Evolutionary conservation across 2,113 vertebrate genomes (phyloP).

Genomic region (Nematolebias whitei): DNA sequence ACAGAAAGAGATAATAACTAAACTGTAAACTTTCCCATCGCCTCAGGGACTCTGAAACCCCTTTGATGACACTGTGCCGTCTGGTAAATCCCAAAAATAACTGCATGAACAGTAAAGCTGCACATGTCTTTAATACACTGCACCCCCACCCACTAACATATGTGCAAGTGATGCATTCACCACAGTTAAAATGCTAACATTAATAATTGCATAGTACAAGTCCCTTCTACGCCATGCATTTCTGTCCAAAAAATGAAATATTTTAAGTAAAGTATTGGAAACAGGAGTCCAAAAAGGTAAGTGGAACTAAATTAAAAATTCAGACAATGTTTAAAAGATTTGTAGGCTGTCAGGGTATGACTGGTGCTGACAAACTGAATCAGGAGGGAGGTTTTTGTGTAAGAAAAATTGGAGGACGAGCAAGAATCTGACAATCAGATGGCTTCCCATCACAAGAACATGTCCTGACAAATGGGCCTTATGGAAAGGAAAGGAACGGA

Average conservation of each 20-base stretch:
- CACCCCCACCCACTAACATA: not conserved
- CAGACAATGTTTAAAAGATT: constrained; percentile 57
- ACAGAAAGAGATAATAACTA: not conserved
- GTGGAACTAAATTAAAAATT: constrained; percentile 32
- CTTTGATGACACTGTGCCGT: not conserved
- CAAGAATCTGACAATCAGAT: constrained; percentile 50
- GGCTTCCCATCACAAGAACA: constrained; percentile 50
- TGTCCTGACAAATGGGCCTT: constrained; percentile 63
- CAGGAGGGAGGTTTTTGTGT: constrained; percentile 31
- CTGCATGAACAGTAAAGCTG: not conserved
- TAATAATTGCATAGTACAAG: not conserved
- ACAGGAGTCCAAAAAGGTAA: constrained; percentile 16
- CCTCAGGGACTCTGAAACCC: not conserved
- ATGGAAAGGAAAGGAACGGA: constrained; percentile 42
- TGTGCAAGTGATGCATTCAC: constrained; percentile 25
- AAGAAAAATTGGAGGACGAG: constrained; percentile 41
- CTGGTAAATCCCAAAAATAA: not conserved
- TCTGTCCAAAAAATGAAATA: constrained; percentile 7
- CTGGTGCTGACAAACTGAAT: constrained; percentile 58
- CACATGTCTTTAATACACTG: not conserved
- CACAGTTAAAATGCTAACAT: not conserved
- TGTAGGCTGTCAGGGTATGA: constrained; percentile 56
- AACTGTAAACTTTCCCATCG: not conserved
- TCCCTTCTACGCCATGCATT: not conserved
- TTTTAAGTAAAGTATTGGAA: constrained; percentile 34